Percentiles rank a stretch among this genome's conserved stretches.
Conservation (phyloP, 2,113 vertebrate species). For the Cavia porcellus region DNA sequence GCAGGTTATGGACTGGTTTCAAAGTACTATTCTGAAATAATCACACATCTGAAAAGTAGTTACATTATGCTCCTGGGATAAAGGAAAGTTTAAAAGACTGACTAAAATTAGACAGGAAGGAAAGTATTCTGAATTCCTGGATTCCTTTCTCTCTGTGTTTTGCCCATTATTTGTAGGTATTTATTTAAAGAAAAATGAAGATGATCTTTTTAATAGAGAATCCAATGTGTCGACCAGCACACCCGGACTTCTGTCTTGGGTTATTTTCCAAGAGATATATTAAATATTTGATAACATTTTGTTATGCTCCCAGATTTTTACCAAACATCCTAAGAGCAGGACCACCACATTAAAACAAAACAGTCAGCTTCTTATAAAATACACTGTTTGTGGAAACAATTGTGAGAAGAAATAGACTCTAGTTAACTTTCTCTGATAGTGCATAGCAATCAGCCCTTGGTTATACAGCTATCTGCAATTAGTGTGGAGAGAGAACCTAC, state of each 20-base stretch:
- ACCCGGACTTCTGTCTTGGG: constrained; percentile 47
- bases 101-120: neutral
- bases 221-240: constrained; percentile 37
- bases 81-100: neutral
- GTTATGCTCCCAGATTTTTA: constrained; percentile 53
- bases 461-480: neutral
- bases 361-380: constrained; percentile 30
- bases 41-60: neutral
- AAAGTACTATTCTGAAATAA: neutral
- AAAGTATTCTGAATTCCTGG: neutral
- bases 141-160: neutral
- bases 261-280: constrained; percentile 64
- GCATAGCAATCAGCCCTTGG: neutral
- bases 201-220: constrained; percentile 27
- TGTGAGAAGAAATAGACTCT: neutral
- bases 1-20: neutral
- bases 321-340: constrained; percentile 17
- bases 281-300: constrained; percentile 61
- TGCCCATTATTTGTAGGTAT: constrained; percentile 4
- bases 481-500: neutral
- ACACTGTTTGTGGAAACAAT: neutral
- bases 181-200: constrained; percentile 44
- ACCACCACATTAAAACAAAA: constrained; percentile 55
- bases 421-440: neutral
- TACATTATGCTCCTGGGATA: neutral